Base-by-base conservation (phyloP, 2,888 invertebrate genomes). In the Hirtodrosophila alboralis region DNA sequence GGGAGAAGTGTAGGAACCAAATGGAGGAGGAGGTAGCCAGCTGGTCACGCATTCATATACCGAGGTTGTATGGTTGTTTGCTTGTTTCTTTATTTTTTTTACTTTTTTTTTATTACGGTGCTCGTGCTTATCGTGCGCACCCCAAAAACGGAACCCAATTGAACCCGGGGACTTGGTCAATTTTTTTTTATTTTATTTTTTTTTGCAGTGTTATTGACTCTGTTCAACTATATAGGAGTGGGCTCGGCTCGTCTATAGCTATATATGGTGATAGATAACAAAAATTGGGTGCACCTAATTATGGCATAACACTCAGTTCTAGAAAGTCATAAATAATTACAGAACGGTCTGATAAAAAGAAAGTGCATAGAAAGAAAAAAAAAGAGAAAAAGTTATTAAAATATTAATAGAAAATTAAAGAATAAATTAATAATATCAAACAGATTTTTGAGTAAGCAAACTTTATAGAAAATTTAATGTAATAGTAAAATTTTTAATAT, bases 191-290 rank as follows among this genome's bases (percentile, higher is more conserved):
- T 61, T 57, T 67, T 66, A 84, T 61, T 57, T 59, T 5, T 67
- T 66, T 78, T 61, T 57, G 61, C 64, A 65, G 68, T 78, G 78
- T 78, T 79, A 72, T 79, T 84, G 78, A 79, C 78, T 59, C 45
- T 28, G 33, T 36, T 61, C 26, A 28, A 56, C 33, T 34, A 58
- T 80, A 81, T n/a, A n/a, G n/a, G 53, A 80, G 84, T 78, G 84
- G 77, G 84, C 84, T 80, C 74, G 77, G 43, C 77, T 73, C 30
- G 48, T n/a, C n/a, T n/a, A n/a, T n/a, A n/a, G n/a, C n/a, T n/a
- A 26, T 52, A 48, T 67, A 18, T 18, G 18, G 67, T 49, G 63
- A 56, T 53, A 54, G 49, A 54, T 59, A 69, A 28, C 28, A 31
- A 36, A 18, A 34, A 31, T 5, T 21, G n/a, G 33, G 30, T 28